Evolutionary conservation across 2,113 vertebrate genomes (phyloP).

Genomic region (Solea solea): DNA sequence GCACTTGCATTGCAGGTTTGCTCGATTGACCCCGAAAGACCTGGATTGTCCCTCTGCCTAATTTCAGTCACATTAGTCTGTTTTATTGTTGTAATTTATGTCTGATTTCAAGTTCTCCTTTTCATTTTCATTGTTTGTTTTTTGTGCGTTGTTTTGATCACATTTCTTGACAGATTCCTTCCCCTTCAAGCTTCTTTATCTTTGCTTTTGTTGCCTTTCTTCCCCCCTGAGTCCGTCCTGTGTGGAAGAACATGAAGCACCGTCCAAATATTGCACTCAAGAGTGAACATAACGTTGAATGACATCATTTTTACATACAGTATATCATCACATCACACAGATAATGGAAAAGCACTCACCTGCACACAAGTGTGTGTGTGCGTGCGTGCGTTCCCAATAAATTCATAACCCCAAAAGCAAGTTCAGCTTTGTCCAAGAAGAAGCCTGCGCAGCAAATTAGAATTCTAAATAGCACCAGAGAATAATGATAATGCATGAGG

Average conservation of each 20-base stretch:
- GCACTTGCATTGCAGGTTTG: slow-evolving; percentile 6
- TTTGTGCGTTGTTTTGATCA: not conserved
- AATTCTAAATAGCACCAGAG: slow-evolving; percentile 26
- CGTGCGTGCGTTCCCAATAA: not conserved
- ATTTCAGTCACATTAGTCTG: slow-evolving; percentile 10
- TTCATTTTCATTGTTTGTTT: not conserved
- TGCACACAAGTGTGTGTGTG: not conserved
- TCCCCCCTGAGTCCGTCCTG: not conserved
- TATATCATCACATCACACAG: not conserved
- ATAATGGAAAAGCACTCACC: slow-evolving; percentile 3
- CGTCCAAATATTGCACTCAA: not conserved
- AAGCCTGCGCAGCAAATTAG: slow-evolving; percentile 37
- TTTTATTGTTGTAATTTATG: slow-evolving; percentile 7
- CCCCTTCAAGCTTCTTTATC: not conserved
- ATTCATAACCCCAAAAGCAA: slow-evolving; percentile 3
- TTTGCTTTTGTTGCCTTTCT: not conserved
- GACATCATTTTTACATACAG: not conserved
- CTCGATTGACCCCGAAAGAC: slow-evolving; percentile 30
- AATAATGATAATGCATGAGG: slow-evolving; percentile 16
- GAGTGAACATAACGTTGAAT: not conserved
- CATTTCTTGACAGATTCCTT: no score
- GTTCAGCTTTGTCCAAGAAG: slow-evolving; percentile 24
- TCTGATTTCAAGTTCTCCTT: not conserved
- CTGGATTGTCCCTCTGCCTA: slow-evolving; percentile 22
- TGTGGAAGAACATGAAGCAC: not conserved